phyloP scores from a whole-genome alignment of 2,888 invertebrate genomes.

The Andrena dorsata region DNA sequence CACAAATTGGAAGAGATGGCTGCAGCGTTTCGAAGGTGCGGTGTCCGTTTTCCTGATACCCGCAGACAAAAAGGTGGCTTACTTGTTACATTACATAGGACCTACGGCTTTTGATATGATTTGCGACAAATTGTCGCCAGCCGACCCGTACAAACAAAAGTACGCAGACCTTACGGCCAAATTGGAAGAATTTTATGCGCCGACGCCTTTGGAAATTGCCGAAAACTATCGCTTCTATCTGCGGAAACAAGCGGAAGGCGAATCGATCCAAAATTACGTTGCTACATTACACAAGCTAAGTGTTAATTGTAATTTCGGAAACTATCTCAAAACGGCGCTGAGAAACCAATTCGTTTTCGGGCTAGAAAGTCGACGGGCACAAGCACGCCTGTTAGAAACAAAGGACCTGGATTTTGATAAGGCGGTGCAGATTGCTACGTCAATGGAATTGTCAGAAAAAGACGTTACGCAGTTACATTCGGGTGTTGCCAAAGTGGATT shows the following conservation, averaged over 20 bases:
- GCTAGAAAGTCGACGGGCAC: neutral
- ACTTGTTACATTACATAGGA: neutral
- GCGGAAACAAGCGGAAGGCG: neutral
- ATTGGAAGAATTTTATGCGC: slow-evolving; percentile 1
- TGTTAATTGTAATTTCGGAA: slow-evolving; percentile 1
- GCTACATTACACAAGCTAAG: slow-evolving; percentile 6
- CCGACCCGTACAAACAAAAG: neutral
- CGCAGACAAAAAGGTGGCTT: neutral
- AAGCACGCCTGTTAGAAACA: neutral
- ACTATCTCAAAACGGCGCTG: slow-evolving; percentile 1
- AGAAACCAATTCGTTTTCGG: slow-evolving; percentile 1
- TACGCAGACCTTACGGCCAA: neutral
- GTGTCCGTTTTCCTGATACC: neutral
- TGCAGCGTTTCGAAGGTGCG: neutral
- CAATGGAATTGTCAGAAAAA: slow-evolving; percentile 16
- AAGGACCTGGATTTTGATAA: slow-evolving; percentile 4
- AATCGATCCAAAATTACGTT: neutral
- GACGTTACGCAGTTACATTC: slow-evolving; percentile 1
- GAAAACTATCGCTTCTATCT: neutral
- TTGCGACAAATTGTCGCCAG: neutral
- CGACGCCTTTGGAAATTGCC: neutral
- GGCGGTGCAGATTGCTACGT: slow-evolving; percentile 1
- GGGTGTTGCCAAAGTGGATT: neutral
- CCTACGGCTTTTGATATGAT: neutral
- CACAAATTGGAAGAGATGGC: slow-evolving; percentile 6